These are phyloP conservation scores for Petrophora chlorosata DNA, from an alignment of 2,888 invertebrate species.

Conservation along the genomic window DNA sequence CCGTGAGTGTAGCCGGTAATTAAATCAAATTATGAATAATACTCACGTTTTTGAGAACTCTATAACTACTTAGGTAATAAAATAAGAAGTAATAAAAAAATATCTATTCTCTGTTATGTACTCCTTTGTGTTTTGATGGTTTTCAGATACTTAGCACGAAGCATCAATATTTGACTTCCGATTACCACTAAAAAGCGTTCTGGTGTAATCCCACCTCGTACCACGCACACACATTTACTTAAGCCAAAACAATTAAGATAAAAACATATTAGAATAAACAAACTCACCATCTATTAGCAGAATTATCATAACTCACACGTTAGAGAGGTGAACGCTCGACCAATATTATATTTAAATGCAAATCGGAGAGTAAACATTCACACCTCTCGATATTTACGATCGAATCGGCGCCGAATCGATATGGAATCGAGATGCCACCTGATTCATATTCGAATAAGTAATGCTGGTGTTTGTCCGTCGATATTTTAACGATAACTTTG, in stretches of 20 bases:
- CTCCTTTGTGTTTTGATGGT: no score
- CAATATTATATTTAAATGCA: conserved; percentile 26
- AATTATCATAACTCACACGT: conserved; percentile 18
- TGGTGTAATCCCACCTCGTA: no score
- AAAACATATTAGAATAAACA: conserved; percentile 1
- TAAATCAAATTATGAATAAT: no score
- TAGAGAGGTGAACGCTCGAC: conserved; percentile 26
- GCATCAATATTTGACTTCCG: no score
- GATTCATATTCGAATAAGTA: conserved; percentile 10
- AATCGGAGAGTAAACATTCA: conserved; percentile 29
- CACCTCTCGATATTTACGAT: conserved; percentile 24
- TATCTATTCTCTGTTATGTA: no score
- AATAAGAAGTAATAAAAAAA: no score
- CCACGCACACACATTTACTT: neutral
- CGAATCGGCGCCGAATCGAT: conserved; percentile 12
- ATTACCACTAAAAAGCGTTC: no score
- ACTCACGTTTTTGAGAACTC: no score
- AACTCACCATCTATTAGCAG: conserved; percentile 9
- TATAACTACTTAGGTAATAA: no score
- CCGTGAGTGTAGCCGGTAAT: no score
- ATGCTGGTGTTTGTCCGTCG: neutral
- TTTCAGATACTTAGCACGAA: no score
- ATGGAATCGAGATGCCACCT: conserved; percentile 11
- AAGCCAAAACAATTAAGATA: neutral
- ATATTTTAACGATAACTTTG: conserved; percentile 5